Evolutionary conservation across 1,140 invertebrate species (phyloP).

Genomic region (Pectinophora gossypiella): DNA sequence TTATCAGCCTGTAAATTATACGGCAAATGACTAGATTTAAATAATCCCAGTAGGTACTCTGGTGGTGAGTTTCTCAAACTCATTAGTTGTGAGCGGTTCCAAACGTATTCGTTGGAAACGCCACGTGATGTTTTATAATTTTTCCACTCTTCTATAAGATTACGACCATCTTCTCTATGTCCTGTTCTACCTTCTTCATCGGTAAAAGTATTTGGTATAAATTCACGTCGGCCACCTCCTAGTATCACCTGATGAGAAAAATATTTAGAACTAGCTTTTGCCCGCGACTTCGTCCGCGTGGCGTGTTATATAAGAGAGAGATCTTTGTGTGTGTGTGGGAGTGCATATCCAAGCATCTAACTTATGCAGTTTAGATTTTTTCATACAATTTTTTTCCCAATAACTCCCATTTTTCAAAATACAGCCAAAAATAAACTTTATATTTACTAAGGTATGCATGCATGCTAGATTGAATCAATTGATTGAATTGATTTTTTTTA

Average conservation of each 20-base stretch:
- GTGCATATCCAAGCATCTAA: no score
- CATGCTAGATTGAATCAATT: no score
- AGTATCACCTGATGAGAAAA: constrained; percentile 34
- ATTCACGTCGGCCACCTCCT: constrained; percentile 82
- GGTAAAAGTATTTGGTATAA: constrained; percentile 76
- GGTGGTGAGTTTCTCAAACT: constrained; percentile 35
- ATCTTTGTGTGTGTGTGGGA: no score
- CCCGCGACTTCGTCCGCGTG: no score
- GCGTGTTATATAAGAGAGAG: no score
- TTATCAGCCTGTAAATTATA: constrained; percentile 55
- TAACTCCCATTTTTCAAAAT: no score
- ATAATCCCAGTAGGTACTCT: constrained; percentile 72
- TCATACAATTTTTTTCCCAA: no score
- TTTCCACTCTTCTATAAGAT: constrained; percentile 59
- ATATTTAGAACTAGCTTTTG: no score
- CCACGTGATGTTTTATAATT: constrained; percentile 45
- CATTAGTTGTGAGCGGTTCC: constrained; percentile 20
- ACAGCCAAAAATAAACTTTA: no score
- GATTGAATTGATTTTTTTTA: no score
- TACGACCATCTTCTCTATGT: constrained; percentile 72
- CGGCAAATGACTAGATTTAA: constrained; percentile 49
- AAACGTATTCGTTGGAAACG: constrained; percentile 33
- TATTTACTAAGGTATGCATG: no score
- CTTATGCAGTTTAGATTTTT: no score
- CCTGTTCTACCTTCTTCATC: constrained; percentile 80